A percentile compares a stretch with the other conserved stretches of the same genome.
These are phyloP conservation scores for Cottoperca gobio DNA, from an alignment of 2,797 vertebrate species.

Conservation along the genomic window DNA sequence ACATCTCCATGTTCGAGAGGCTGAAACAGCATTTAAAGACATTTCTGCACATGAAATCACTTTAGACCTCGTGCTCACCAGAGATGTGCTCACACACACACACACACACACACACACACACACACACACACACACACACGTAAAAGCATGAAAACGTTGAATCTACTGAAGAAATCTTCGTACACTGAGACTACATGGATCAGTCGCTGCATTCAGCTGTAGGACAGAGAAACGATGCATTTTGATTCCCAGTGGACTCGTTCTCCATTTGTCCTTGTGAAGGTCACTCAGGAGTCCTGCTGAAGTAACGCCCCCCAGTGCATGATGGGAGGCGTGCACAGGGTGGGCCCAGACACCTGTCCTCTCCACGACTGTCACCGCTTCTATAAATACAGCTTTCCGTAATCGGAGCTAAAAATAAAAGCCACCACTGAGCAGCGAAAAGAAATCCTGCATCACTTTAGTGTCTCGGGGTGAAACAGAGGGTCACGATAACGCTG, in stretches of 20 bases:
- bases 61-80: too few relatives aligned
- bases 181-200: too few relatives aligned
- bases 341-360: conserved; percentile 80
- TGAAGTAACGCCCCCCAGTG: conserved; percentile 56
- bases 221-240: neutral
- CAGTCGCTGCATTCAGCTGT: too few relatives aligned
- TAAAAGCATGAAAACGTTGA: too few relatives aligned
- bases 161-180: too few relatives aligned
- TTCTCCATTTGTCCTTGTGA: conserved; percentile 69
- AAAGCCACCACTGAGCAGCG: conserved; percentile 58
- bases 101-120: too few relatives aligned
- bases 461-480: conserved; percentile 67
- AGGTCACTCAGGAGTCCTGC: conserved; percentile 76
- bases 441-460: conserved; percentile 69
- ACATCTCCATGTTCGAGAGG: too few relatives aligned
- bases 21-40: too few relatives aligned
- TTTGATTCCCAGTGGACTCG: neutral
- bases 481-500: conserved; percentile 58
- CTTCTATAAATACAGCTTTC: conserved; percentile 84
- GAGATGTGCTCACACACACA: too few relatives aligned
- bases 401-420: conserved; percentile 84
- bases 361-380: conserved; percentile 81
- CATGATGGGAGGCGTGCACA: conserved; percentile 34
- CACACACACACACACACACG: too few relatives aligned
- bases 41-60: too few relatives aligned